These are phyloP conservation scores for Dryobotodes eremita DNA, from an alignment of 2,888 invertebrate species.

Conservation along the genomic window DNA sequence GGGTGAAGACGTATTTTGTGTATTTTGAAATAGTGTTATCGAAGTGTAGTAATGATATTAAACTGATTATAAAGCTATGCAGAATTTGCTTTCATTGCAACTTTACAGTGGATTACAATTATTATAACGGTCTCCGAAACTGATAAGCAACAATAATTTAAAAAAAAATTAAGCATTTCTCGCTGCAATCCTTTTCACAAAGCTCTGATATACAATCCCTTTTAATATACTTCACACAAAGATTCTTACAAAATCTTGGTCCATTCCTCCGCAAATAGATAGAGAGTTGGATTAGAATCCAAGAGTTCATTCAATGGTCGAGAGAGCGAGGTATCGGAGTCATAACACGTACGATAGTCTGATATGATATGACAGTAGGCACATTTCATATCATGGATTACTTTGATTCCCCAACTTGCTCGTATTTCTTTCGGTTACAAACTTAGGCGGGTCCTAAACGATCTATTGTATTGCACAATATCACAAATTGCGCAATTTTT, in stretches of 20 bases:
- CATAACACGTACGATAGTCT: constrained; percentile 21
- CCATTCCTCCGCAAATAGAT: constrained; percentile 18
- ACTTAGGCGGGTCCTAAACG: not conserved
- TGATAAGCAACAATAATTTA: too few relatives aligned
- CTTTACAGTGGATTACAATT: too few relatives aligned
- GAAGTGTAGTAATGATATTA: too few relatives aligned
- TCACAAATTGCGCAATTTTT: not conserved
- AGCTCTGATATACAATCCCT: not conserved
- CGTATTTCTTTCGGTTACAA: constrained; percentile 5
- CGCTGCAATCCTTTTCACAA: not conserved
- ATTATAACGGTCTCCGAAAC: too few relatives aligned
- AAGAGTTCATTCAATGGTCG: not conserved
- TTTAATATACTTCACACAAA: constrained; percentile 5
- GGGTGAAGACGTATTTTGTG: too few relatives aligned
- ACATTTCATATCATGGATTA: constrained; percentile 2
- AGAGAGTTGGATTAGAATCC: constrained; percentile 10
- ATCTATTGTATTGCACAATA: too few relatives aligned
- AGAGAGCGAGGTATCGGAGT: constrained; percentile 3
- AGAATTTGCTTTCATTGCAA: too few relatives aligned
- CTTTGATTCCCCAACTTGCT: not conserved
- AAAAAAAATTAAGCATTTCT: not conserved
- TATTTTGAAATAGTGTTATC: too few relatives aligned
- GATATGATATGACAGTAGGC: constrained; percentile 20
- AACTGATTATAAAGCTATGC: too few relatives aligned
- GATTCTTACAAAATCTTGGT: constrained; percentile 9